phyloP scores from a whole-genome alignment of 2,113 vertebrate genomes.

The Arvicanthis niloticus region DNA sequence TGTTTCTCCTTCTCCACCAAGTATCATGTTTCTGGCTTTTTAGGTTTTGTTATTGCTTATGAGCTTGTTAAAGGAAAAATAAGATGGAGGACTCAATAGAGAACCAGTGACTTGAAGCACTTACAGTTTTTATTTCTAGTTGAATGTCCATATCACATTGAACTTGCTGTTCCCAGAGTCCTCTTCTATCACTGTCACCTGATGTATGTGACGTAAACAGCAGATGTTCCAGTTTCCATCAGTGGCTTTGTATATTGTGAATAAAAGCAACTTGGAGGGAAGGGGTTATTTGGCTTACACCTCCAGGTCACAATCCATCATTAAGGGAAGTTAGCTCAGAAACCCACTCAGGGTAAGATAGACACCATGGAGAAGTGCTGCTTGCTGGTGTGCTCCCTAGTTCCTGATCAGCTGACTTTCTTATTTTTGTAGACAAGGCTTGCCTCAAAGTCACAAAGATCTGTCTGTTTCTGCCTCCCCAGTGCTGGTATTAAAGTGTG shows the following conservation, averaged over 20 bases:
- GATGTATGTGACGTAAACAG: not conserved
- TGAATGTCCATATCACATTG: not conserved
- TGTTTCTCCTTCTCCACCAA: too few relatives aligned
- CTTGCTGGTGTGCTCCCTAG: not conserved
- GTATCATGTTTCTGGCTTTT: not conserved
- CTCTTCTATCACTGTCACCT: not conserved
- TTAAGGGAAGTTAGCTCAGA: not conserved
- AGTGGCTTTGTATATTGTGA: not conserved
- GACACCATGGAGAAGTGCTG: not conserved
- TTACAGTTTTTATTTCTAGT: not conserved
- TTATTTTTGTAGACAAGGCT: not conserved
- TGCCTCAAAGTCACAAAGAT: not conserved
- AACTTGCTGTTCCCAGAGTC: not conserved
- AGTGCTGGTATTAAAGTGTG: not conserved
- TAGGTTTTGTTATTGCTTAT: not conserved
- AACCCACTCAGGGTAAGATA: not conserved
- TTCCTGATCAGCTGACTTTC: not conserved
- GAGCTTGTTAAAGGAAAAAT: not conserved
- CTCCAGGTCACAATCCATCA: not conserved
- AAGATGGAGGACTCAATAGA: not conserved
- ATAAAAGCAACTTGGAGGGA: not conserved
- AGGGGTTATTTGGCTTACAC: not conserved
- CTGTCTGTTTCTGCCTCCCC: not conserved
- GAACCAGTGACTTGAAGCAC: too few relatives aligned
- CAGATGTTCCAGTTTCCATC: not conserved